phyloP scores from a whole-genome alignment of 2,797 vertebrate species.

The Uromys caudimaculatus region DNA sequence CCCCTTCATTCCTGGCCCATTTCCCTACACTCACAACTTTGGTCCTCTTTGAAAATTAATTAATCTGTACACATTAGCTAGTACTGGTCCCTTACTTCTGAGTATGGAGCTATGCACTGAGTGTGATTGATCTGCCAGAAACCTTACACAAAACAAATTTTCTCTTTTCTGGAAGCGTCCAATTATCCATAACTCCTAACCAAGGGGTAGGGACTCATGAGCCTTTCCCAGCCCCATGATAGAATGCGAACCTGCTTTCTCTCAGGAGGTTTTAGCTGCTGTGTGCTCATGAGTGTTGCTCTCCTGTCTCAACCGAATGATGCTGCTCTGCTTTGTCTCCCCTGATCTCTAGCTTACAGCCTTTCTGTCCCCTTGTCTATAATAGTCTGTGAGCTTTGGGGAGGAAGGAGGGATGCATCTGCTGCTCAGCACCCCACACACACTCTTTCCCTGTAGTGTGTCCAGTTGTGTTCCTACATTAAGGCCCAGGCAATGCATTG shows the following conservation, averaged over 20 bases:
- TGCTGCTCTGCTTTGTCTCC: background rate
- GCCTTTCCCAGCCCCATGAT: too few species aligned
- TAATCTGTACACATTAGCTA: background rate
- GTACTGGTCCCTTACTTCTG: background rate
- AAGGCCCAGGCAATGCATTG: too few species aligned
- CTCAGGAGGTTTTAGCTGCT: background rate
- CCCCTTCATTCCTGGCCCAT: background rate
- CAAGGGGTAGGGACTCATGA: background rate
- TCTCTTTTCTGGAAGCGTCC: background rate
- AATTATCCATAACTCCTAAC: too few species aligned
- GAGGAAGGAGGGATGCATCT: accelerated
- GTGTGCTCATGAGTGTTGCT: too few species aligned
- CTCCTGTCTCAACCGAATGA: background rate
- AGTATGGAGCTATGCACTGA: too few species aligned
- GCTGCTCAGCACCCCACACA: background rate
- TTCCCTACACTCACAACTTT: background rate
- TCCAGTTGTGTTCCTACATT: background rate
- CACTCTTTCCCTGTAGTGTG: too few species aligned
- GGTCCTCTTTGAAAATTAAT: background rate
- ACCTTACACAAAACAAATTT: background rate
- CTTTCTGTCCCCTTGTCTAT: too few species aligned
- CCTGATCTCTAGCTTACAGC: too few species aligned
- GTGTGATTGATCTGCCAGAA: background rate
- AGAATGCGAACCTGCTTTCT: background rate
- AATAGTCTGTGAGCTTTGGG: background rate